Evolutionary conservation across 2,113 vertebrate genomes (phyloP).

Genomic region (Hippocampus mohnikei): DNA sequence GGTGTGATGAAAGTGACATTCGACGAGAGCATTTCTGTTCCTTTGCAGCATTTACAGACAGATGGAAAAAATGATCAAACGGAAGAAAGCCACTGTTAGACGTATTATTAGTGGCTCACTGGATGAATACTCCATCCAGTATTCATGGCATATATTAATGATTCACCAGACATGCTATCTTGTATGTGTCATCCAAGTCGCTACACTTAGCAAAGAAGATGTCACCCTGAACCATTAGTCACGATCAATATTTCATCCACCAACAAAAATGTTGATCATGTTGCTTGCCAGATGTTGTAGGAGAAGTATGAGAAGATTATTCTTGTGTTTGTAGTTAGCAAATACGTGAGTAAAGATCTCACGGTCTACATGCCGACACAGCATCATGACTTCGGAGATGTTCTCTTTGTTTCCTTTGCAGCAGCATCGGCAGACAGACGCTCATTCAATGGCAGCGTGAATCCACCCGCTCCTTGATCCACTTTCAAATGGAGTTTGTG

Average conservation of each 20-base stretch:
- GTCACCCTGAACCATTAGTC: constrained; percentile 55
- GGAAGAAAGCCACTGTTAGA: constrained; percentile 15
- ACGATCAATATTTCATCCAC: constrained; percentile 61
- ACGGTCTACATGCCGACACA: not conserved
- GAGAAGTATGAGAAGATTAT: not conserved
- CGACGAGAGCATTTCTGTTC: constrained; percentile 9
- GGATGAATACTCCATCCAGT: constrained; percentile 41
- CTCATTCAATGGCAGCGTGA: not conserved
- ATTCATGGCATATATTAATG: constrained; percentile 64
- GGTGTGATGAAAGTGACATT: constrained; percentile 17
- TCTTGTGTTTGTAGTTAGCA: not conserved
- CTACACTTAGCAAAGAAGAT: constrained; percentile 44
- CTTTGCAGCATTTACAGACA: constrained; percentile 27
- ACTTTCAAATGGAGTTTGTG: not conserved
- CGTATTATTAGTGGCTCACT: constrained; percentile 37
- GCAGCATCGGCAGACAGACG: not conserved
- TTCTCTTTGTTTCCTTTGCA: not conserved
- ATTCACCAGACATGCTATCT: constrained; percentile 50
- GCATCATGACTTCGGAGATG: not conserved
- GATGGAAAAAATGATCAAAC: constrained; percentile 32
- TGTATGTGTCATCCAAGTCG: constrained; percentile 36
- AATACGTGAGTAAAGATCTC: not conserved
- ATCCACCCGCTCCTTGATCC: not conserved
- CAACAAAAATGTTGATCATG: constrained; percentile 7
- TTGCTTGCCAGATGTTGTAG: constrained; percentile 14